Evolutionary conservation across 2,888 invertebrate species (phyloP), one percentile per base, ranked within the genome.

Genomic region (Scaptomyza flava): DNA sequence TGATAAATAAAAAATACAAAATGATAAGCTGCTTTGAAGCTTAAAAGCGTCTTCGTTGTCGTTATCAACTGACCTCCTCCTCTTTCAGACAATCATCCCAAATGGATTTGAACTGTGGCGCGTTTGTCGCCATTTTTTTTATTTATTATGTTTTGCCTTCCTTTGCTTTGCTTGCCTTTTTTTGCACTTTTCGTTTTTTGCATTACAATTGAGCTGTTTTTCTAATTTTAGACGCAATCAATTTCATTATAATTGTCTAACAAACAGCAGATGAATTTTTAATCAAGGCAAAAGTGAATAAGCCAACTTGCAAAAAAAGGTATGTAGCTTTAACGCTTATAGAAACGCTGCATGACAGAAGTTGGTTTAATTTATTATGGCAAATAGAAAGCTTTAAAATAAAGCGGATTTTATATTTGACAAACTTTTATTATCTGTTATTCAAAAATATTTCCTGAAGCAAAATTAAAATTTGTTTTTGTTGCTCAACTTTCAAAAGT

Each of bases 211-310:
- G 66, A 56, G 58, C 52, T 69, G 46, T 65, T 78, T 47, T 36
- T 7, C 71, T 87, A 87, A 81, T 81, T 81, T 65, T 81, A 87
- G 59, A 65, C 48, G 41, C 61, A 84, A 59, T 87, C 81, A 68
- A 81, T 81, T 87, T 65, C 62, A 81, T 67, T 84, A 67, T 81
- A 68, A 80, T 65, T 73, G 62, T 66, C 50, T 58, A 56, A 62
- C 57, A 62, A 58, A 66, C 71, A 72, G 14, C 62, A 68, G 63
- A 75, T 72, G 68, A 59, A 68, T 72, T 61, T 61, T 59, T 41
- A 77, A 67, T 67, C 48, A 31, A 12, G 31, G 30, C 51, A 54
- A 27, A 64, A 53, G 27, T 42, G 38, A 57, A 58, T 8, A 30
- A 42, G 31, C 11, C 23, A 45, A 45, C 9, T 38, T 27, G 33